Evolutionary conservation across 1,140 invertebrate species (phyloP).

Genomic region (Drosophila gunungcola): DNA sequence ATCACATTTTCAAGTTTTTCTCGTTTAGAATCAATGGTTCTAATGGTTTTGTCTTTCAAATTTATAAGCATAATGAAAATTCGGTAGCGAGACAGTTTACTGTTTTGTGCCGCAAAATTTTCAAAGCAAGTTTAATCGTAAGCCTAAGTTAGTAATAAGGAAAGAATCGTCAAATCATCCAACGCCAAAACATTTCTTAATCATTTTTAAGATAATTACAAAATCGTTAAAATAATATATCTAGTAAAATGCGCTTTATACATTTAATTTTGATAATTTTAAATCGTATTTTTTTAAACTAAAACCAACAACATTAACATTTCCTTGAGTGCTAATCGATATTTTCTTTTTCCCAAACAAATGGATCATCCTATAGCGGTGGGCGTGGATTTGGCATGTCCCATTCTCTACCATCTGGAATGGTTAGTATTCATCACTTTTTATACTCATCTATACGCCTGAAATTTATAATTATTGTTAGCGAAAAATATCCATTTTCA

Average conservation of each 20-base stretch:
- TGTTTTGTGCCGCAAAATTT: constrained; percentile 9
- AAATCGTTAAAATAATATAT: constrained; percentile 19
- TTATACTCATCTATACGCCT: constrained; percentile 18
- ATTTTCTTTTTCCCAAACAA: constrained; percentile 35
- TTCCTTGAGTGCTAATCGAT: constrained; percentile 53
- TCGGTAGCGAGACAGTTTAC: neutral
- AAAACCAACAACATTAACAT: constrained; percentile 45
- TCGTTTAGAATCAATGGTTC: neutral
- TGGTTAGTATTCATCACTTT: constrained; percentile 72
- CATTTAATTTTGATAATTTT: constrained; percentile 52
- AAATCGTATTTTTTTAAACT: constrained; percentile 7
- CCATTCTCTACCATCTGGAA: constrained; percentile 84
- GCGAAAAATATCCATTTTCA: constrained; percentile 58
- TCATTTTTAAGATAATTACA: constrained; percentile 43
- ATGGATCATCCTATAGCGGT: constrained; percentile 64
- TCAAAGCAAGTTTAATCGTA: constrained; percentile 17
- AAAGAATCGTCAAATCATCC: constrained; percentile 28
- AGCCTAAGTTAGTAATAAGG: constrained; percentile 33
- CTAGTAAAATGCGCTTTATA: constrained; percentile 70
- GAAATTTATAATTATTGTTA: constrained; percentile 56
- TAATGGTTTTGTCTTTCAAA: neutral
- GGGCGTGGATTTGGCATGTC: constrained; percentile 84
- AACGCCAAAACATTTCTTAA: constrained; percentile 40
- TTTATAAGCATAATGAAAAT: constrained; percentile 9
- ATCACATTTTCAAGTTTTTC: constrained; percentile 1